Percentiles rank a stretch among this genome's conserved stretches.
Conservation (phyloP, 2,888 invertebrate species). For the Coelinius sp. region DNA sequence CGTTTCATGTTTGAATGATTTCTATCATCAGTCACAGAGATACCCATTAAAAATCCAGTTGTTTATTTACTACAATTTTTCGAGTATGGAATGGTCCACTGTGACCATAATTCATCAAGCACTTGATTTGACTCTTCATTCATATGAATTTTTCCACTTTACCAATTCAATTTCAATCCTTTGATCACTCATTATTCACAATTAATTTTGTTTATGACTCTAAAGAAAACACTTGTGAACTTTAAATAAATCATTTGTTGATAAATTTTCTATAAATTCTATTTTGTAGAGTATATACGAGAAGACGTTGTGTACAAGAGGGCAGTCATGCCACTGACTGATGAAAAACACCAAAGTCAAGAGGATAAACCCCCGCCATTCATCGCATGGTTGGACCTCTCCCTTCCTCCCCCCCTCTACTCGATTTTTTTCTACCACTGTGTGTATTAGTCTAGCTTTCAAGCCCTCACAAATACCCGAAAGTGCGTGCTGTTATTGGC, state of each 20-base stretch:
- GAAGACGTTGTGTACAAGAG: not conserved
- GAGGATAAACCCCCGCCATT: not conserved
- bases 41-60: not conserved
- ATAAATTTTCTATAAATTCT: no score
- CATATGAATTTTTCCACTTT: no score
- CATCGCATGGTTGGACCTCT: not conserved
- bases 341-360: constrained; percentile 1
- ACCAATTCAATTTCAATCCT: no score
- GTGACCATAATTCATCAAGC: not conserved
- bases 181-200: no score
- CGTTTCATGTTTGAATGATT: constrained; percentile 48
- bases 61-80: not conserved
- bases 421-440: constrained; percentile 20
- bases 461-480: constrained; percentile 48
- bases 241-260: no score
- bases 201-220: no score
- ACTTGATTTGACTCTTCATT: not conserved
- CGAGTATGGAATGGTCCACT: no score
- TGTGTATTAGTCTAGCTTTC: constrained; percentile 41
- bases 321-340: not conserved
- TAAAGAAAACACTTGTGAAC: no score
- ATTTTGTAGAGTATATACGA: no score
- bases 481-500: constrained; percentile 55
- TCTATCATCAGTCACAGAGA: not conserved
- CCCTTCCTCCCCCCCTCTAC: constrained; percentile 8